Base-by-base conservation (phyloP, 2,888 invertebrate genomes). In the Danaus chrysippus region DNA sequence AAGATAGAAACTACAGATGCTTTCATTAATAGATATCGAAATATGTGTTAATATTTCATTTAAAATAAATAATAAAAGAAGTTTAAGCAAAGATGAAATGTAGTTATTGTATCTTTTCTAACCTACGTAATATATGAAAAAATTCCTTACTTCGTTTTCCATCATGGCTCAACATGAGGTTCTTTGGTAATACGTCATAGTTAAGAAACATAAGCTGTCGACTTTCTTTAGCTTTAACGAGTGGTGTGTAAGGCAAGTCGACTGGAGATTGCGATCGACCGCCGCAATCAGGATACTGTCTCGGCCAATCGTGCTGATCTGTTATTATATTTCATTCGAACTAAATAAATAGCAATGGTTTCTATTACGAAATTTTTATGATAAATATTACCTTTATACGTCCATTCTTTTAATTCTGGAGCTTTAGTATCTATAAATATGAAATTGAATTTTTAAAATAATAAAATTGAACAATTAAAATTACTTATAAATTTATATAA, bases 241-340 rank as follows among this genome's bases (percentile, higher is more conserved):
- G 66, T 0, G 79, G 80, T 1, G 49, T 23, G 0, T 68, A 56
- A 0, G 87, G 87, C 2, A 88, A 56, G 42, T 84, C 70, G 0
- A 88, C 77, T 0, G 88, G 88, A 0, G 88, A 88, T 61, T 88
- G 88, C 0, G 76, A 76, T 0, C 63, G 68, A 0, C 82, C 83
- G 0, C 70, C 76, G 49, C 88, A 88, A 0, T 69, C 63, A 0
- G 85, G 82, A 49, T 68, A 86, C 0, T 1, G 1, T 10, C 65
- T 60, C 0, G 49, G 8, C 88, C 88, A 88, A n/a, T 65, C 65
- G 0, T 1, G 17, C 65, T 87, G 86, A 60, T 71, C 88, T 87
- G 70, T 1, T 57, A 60, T 34, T 6, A 34, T 34, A 34, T 34
- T 34, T 6, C 23, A 34, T 34, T 43, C 43, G 11, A 43, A 10